phyloP scores from a whole-genome alignment of 2,888 invertebrate species.

The Drosophila hamatofila region DNA sequence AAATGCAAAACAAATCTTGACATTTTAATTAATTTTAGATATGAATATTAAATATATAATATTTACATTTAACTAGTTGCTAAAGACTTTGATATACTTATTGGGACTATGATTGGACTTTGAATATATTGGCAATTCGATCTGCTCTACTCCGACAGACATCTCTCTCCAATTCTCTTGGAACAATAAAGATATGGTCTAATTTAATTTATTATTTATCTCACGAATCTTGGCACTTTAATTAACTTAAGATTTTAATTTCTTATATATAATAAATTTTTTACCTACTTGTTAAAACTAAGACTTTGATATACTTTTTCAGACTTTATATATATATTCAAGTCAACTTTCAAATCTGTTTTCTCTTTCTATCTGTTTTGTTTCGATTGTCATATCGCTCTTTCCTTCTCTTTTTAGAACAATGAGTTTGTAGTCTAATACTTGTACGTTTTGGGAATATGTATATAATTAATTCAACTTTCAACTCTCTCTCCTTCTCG shows the following conservation, averaged over 20 bases:
- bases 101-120: too few relatives aligned
- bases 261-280: not conserved
- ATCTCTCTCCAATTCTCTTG: too few relatives aligned
- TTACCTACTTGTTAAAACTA: not conserved
- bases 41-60: not conserved
- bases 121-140: too few relatives aligned
- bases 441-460: too few relatives aligned
- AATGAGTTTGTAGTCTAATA: too few relatives aligned
- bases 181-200: too few relatives aligned
- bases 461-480: too few relatives aligned
- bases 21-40: not conserved
- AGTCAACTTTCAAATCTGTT: not conserved
- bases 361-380: not conserved
- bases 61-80: not conserved
- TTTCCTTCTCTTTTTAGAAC: too few relatives aligned
- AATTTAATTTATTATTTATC: too few relatives aligned
- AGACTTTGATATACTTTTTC: not conserved
- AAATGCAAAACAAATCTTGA: slow-evolving; percentile 1
- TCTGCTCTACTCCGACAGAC: too few relatives aligned
- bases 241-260: not conserved
- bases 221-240: not conserved
- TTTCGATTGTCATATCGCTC: not conserved
- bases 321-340: not conserved
- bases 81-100: not conserved
- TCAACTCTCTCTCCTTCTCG: too few relatives aligned